These are phyloP conservation scores for Clarias magur DNA, from an alignment of 2,113 vertebrate species.

Conservation along the genomic window DNA sequence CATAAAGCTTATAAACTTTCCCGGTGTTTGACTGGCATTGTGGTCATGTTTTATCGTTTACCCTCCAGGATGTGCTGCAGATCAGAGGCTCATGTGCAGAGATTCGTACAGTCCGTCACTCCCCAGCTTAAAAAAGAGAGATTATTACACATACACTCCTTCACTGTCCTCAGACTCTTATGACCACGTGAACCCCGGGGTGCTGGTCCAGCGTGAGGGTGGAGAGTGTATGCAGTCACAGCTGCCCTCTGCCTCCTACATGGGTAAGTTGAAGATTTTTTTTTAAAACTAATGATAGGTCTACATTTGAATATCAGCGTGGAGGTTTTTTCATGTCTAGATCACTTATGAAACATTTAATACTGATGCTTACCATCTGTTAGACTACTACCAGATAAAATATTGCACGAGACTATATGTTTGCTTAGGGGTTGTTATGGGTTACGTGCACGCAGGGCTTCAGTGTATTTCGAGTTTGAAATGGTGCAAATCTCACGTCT, in stretches of 20 bases:
- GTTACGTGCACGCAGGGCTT: not conserved
- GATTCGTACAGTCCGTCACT: constrained; percentile 73
- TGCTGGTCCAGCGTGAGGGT: constrained; percentile 68
- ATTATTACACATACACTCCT: constrained; percentile 67
- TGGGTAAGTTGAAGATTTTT: constrained; percentile 77
- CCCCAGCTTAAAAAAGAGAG: constrained; percentile 74
- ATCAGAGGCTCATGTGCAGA: constrained; percentile 70
- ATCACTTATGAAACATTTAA: not conserved
- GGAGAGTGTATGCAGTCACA: constrained; percentile 66
- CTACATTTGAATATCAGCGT: not conserved
- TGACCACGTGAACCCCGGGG: constrained; percentile 66
- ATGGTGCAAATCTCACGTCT: not conserved
- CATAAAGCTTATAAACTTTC: not conserved
- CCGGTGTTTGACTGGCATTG: not conserved
- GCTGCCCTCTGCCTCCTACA: constrained; percentile 72
- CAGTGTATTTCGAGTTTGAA: not conserved
- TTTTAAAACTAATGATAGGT: not conserved
- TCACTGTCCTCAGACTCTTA: constrained; percentile 73
- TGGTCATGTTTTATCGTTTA: not conserved
- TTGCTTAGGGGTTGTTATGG: not conserved
- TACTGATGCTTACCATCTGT: not conserved
- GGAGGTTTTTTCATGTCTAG: not conserved
- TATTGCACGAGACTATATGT: not conserved
- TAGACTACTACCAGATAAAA: not conserved
- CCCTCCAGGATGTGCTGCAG: constrained; percentile 72